Evolutionary conservation across 64 coral and sea anemone genomes (phyloP), one percentile per base, ranked within the genome.

Genomic region (Anthopleura sola): DNA sequence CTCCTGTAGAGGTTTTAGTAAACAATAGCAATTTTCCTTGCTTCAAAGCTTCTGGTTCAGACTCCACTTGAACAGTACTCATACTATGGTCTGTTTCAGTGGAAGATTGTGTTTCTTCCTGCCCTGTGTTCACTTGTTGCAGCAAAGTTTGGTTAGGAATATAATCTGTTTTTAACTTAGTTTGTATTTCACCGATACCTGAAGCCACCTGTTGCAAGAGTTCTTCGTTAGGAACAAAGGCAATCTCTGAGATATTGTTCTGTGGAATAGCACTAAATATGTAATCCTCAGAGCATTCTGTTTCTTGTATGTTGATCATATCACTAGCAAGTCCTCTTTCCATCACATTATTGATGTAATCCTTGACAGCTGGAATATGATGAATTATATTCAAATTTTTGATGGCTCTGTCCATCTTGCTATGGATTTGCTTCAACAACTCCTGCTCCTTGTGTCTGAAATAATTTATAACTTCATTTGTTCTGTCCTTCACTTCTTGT

Each of bases 1-100:
- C 31, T 37, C 82, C 82, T 83, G 18, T 20, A 58, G 82, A 83
- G 32, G 82, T 83, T 36, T 56, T 57, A 9, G 31, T 51, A 31
- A 51, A 36, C 18, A 83, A 36, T 8, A 10, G 34, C 29, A 83
- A 37, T 12, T 37, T 31, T 83, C 14, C 54, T 83, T 83, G 7
- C 19, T 21, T 36, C 36, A 51, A 31, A 83, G 49, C 82, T 37
- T 57, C 29, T 36, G 57, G 51, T 36, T 51, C 37, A 37, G 29
- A 57, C 2, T 24, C 20, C 23, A 62, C 23, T 26, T 62, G 3
- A n/a, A 62, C 24, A 26, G 5, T 62, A 14, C 58, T 62, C 58
- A 62, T 62, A 2, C 21, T n/a, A 26, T 26, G 23, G 58, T 62
- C 58, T 62, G 58, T 62, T n/a, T 62, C 10, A n/a, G 58, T n/a